Conservation (phyloP, 37 sponge, comb jelly and placozoan species). For the Chondrosia reniformis region DNA sequence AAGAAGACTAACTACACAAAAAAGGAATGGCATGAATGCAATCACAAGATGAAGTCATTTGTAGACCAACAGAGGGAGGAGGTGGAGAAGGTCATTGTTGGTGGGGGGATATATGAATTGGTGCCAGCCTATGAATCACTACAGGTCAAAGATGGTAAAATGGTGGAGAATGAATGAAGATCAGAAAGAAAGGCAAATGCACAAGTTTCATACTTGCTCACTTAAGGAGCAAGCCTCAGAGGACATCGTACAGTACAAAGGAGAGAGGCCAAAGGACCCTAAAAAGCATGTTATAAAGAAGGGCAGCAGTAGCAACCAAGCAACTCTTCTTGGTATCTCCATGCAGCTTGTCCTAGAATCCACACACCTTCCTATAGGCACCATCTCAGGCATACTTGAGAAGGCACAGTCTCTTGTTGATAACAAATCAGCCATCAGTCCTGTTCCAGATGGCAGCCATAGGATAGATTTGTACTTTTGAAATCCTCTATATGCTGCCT, state of each 20-base stretch:
- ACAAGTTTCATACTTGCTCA: background rate
- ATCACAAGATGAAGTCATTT: background rate
- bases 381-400: slow-evolving; percentile 8
- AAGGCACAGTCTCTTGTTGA: slow-evolving; percentile 14
- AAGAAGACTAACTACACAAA: background rate
- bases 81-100: background rate
- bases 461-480: slow-evolving; percentile 23
- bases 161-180: slow-evolving; percentile 4
- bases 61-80: background rate
- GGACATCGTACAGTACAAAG: background rate
- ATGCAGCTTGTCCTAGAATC: background rate
- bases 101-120: background rate
- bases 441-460: slow-evolving; percentile 26
- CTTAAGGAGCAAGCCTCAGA: background rate
- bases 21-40: background rate
- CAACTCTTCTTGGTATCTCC: background rate
- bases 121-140: background rate
- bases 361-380: slow-evolving; percentile 10
- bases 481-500: background rate
- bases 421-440: background rate
- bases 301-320: background rate
- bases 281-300: background rate
- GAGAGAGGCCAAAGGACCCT: background rate
- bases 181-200: background rate
- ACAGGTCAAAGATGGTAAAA: background rate